Conservation (phyloP, 2,888 invertebrate species). For the Nemurella pictetii region DNA sequence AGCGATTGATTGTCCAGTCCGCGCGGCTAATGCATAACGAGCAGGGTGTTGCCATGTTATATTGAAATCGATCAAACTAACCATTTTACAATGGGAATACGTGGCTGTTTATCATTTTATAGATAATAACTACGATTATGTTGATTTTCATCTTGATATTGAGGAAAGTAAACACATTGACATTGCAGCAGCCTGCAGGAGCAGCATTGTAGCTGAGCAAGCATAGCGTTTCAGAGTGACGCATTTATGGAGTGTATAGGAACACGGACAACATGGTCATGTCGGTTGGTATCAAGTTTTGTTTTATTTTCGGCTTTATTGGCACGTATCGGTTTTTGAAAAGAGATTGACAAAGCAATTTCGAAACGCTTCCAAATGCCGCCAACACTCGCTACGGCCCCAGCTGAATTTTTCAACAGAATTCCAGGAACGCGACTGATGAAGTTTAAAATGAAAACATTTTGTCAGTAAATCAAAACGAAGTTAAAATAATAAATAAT, state of each 20-base stretch:
- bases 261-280: not conserved
- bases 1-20: not conserved
- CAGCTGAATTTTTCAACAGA: too few species aligned
- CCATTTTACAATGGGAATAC: not conserved
- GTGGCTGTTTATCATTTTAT: not conserved
- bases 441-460: not conserved
- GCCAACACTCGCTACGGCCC: not conserved
- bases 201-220: not conserved
- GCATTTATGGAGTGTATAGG: too few species aligned
- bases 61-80: not conserved
- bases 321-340: not conserved
- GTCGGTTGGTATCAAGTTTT: not conserved
- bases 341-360: not conserved
- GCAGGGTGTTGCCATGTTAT: not conserved
- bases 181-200: not conserved
- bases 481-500: not conserved
- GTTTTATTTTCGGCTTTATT: not conserved
- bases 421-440: not conserved
- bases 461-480: not conserved
- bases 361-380: not conserved
- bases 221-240: not conserved
- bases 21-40: not conserved
- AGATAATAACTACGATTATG: not conserved
- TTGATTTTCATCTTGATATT: not conserved
- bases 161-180: not conserved